Conservation (phyloP, 2,797 vertebrate species). For the Microtus obscurus region DNA sequence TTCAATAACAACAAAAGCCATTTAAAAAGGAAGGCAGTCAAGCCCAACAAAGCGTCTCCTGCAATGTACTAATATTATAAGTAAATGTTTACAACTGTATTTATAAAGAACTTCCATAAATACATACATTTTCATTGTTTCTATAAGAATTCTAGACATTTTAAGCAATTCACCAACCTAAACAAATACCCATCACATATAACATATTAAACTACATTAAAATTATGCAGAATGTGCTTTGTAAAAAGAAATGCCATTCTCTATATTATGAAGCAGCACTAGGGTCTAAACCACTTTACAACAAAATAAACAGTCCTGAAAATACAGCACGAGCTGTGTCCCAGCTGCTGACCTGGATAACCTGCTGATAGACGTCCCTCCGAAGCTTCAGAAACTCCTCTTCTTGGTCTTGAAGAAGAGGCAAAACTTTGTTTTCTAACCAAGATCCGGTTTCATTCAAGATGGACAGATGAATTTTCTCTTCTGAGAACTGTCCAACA, state of each 20-base stretch:
- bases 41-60: neutral
- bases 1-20: neutral
- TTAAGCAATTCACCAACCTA: neutral
- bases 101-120: neutral
- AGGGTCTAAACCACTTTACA: neutral
- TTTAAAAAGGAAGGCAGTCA: neutral
- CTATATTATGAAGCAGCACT: neutral
- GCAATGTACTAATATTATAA: neutral
- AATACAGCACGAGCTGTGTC: neutral
- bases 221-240: neutral
- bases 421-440: conserved; percentile 91
- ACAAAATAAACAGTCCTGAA: neutral
- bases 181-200: neutral
- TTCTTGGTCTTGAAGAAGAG: conserved; percentile 86
- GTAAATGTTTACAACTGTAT: neutral
- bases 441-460: conserved; percentile 91
- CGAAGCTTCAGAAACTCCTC: conserved; percentile 82
- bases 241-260: neutral
- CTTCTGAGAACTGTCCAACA: conserved; percentile 89
- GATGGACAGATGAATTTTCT: conserved; percentile 89
- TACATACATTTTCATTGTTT: neutral
- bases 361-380: conserved; percentile 86
- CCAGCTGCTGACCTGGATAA: conserved; percentile 91
- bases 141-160: neutral
- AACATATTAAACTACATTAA: neutral